A percentile compares a stretch with the other conserved stretches of the same genome.
Evolutionary conservation across 2,797 vertebrate genomes (phyloP).

Genomic region (Epinephelus awoara): DNA sequence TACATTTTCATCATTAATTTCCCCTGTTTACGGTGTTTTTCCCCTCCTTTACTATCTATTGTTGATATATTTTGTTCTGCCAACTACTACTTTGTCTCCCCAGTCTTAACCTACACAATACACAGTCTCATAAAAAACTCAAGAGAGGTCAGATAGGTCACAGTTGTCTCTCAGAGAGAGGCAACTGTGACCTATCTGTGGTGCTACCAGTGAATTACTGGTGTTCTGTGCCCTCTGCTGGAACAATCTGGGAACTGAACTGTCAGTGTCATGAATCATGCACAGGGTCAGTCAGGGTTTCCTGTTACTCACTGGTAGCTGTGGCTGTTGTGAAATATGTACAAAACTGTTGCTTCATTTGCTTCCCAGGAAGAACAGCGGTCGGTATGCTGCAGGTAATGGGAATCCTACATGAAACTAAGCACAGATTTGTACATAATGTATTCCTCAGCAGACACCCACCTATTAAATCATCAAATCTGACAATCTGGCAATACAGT

Average conservation of each 20-base stretch:
- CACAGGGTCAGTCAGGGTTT: neutral
- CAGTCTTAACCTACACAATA: no score
- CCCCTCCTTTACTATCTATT: no score
- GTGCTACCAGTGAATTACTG: neutral
- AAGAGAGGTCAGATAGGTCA: neutral
- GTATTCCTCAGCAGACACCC: neutral
- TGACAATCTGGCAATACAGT: neutral
- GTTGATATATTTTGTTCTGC: no score
- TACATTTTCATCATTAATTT: no score
- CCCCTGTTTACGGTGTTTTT: no score
- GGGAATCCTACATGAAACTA: no score
- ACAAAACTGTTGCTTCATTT: neutral
- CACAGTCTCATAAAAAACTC: no score
- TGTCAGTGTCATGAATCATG: neutral
- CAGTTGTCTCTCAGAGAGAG: neutral
- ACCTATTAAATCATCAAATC: neutral
- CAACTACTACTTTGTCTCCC: no score
- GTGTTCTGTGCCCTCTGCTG: conserved; percentile 17
- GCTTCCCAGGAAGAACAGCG: no score
- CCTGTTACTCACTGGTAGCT: neutral
- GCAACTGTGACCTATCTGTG: neutral
- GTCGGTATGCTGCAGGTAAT: no score
- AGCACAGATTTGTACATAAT: neutral
- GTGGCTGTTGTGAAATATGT: neutral
- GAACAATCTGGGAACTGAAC: neutral